Evolutionary conservation across 2,113 vertebrate species (phyloP), one percentile per base, ranked within the genome.

Genomic region (Tylochromis polylepis): DNA sequence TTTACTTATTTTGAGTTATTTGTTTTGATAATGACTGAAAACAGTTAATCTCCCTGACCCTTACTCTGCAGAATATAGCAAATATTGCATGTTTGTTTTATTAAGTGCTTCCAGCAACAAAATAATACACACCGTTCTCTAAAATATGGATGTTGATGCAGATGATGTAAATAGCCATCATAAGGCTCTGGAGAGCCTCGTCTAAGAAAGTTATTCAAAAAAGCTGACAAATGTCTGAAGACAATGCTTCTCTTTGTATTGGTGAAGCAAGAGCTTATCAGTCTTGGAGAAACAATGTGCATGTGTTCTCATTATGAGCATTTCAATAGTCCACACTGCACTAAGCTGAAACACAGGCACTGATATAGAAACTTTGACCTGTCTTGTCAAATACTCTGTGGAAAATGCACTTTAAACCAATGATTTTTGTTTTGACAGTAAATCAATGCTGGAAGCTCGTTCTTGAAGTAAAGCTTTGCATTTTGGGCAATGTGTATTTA

Each of bases 211-310:
- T 77, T 75, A 82, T 67, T 75, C 31, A 62, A 46, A 88, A 89
- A 86, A 15, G 27, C 82, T 36, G 77, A 82, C 70, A 53, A 88
- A 79, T 86, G 65, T 31, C 16, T 27, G 36, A 80, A 55, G 46
- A 92, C 92, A 92, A 89, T 84, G 85, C 84, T 38, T 3, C 43
- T 83, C 90, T 87, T 88, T 93, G 91, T 93, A 57, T 82, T 75
- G 0, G 55, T 90, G 89, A 88, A 84, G 87, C 84, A 79, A 87
- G 81, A 88, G 86, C 62, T 91, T 87, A 88, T 84, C 24, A 38
- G 77, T 85, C 46, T 43, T 43, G 85, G 59, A 80, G 89, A 86
- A 91, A 94, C 87, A 91, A 88, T 87, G 59, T 15, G 16, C 55
- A 22, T 43, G 87, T 91, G 87, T 85, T 94, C 3, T 27, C 87